phyloP scores from a whole-genome alignment of 1,140 invertebrate genomes.

The Drosophila bipectinata region DNA sequence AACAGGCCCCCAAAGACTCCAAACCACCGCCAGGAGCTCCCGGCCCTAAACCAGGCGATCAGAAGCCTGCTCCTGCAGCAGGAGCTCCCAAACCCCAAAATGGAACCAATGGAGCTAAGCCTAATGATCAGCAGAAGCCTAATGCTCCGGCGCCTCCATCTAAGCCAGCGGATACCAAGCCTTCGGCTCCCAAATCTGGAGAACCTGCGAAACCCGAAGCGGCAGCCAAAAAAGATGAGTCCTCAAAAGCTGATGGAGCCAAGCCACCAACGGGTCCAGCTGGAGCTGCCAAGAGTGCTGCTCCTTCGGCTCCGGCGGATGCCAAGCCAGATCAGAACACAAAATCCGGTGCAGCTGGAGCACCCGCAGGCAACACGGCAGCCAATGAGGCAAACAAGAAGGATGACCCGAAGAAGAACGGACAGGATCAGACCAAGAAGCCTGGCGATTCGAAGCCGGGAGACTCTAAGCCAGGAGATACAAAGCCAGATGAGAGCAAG shows the following conservation, averaged over 20 bases:
- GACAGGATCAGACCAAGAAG: conserved; percentile 45
- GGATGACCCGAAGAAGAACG: conserved; percentile 68
- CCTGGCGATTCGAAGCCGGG: conserved; percentile 48
- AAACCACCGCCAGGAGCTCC: conserved; percentile 27
- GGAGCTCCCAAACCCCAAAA: conserved; percentile 53
- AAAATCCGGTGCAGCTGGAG: conserved; percentile 32
- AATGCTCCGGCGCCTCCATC: conserved; percentile 73
- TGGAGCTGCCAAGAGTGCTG: conserved; percentile 64
- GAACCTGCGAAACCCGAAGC: conserved; percentile 72
- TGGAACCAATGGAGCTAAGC: conserved; percentile 37
- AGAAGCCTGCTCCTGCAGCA: conserved; percentile 41
- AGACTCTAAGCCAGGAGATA: conserved; percentile 50
- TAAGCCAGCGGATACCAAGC: conserved; percentile 69
- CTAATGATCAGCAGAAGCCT: conserved; percentile 53
- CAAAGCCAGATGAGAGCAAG: conserved; percentile 48
- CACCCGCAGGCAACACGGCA: conserved; percentile 62
- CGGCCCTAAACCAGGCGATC: conserved; percentile 43
- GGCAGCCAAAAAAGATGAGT: conserved; percentile 72
- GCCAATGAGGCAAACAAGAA: conserved; percentile 58
- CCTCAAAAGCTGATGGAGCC: conserved; percentile 56
- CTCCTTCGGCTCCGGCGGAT: conserved; percentile 66
- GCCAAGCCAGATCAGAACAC: conserved; percentile 66
- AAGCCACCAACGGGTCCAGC: conserved; percentile 27
- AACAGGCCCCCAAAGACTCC: conserved; percentile 19
- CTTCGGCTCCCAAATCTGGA: conserved; percentile 63